Conservation (phyloP, 2,113 vertebrate species). For the Daboia siamensis region DNA sequence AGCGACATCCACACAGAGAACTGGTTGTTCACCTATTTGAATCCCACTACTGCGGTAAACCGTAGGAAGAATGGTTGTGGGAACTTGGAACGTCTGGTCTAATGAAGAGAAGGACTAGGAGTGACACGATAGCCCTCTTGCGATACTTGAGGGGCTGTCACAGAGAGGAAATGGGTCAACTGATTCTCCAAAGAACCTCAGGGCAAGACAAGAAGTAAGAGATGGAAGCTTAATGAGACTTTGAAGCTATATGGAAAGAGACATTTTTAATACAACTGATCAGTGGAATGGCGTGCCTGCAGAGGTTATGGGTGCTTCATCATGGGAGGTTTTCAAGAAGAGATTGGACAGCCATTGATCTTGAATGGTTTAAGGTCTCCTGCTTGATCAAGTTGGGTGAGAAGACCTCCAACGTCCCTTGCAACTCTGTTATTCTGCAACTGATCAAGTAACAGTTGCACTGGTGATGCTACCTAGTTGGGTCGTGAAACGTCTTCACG, state of each 20-base stretch:
- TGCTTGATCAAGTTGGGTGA: background rate
- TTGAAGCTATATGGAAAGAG: background rate
- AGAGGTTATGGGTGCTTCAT: background rate
- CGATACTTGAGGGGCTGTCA: background rate
- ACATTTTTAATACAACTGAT: background rate
- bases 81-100: background rate
- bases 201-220: no score
- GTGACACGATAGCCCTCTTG: background rate
- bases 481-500: background rate
- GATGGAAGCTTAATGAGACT: no score
- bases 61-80: background rate
- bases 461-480: background rate
- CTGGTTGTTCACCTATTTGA: no score
- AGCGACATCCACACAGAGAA: no score
- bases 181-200: no score
- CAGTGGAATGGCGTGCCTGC: background rate
- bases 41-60: background rate
- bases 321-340: background rate
- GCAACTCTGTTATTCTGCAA: background rate
- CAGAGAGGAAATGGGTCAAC: background rate
- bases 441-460: background rate
- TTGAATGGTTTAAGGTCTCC: background rate
- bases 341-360: background rate
- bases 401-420: background rate
- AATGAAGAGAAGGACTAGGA: background rate